These are phyloP conservation scores for Ptyas mucosa DNA, from an alignment of 2,113 vertebrate species.

Conservation along the genomic window DNA sequence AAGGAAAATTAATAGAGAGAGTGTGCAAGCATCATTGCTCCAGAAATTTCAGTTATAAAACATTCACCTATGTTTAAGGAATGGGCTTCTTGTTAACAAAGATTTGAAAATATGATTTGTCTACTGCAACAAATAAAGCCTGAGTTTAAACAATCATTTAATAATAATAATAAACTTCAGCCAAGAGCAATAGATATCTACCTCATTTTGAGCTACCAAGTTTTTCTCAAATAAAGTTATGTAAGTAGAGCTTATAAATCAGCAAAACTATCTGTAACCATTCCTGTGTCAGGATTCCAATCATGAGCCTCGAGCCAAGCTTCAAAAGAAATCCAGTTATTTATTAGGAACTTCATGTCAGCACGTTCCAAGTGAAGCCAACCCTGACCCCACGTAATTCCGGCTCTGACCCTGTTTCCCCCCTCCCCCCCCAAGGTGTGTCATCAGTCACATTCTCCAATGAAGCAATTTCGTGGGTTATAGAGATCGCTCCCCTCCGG, in stretches of 20 bases:
- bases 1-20: slow-evolving; percentile 78
- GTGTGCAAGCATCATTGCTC: slow-evolving; percentile 59
- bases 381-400: no score
- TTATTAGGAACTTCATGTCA: no score
- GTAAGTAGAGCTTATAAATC: neutral
- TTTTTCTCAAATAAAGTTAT: neutral
- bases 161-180: slow-evolving; percentile 39
- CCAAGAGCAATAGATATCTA: neutral
- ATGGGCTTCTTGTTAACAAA: slow-evolving; percentile 77
- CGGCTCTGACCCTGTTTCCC: no score
- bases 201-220: neutral
- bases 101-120: slow-evolving; percentile 54
- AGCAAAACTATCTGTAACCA: neutral
- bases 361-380: no score
- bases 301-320: no score
- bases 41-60: slow-evolving; percentile 80
- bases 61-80: slow-evolving; percentile 70
- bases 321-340: no score
- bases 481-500: no score
- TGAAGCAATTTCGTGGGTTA: no score
- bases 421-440: no score
- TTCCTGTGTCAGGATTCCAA: no score
- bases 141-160: slow-evolving; percentile 50
- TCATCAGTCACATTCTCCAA: no score
- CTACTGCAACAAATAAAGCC: slow-evolving; percentile 59